These are phyloP conservation scores for Notothenia coriiceps DNA, from an alignment of 2,113 vertebrate genomes.

Conservation along the genomic window DNA sequence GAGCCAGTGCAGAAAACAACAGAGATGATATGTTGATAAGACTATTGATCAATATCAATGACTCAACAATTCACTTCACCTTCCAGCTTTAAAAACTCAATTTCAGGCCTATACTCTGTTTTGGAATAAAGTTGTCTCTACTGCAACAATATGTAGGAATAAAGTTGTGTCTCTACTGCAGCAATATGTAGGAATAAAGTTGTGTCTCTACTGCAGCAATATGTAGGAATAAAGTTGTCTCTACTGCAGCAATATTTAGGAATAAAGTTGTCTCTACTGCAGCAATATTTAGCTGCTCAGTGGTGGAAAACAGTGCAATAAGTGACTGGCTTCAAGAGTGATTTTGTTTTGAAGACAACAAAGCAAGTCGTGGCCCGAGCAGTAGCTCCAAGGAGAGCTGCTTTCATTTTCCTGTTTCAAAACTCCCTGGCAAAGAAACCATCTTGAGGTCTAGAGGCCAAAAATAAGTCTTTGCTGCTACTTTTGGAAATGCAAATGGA, in stretches of 20 bases:
- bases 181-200: constrained; percentile 12
- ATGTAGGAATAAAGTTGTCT: not conserved
- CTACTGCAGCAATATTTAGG: constrained; percentile 28
- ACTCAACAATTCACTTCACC: constrained; percentile 28
- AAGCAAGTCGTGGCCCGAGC: constrained; percentile 38
- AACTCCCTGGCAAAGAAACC: constrained; percentile 19
- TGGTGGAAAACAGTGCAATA: constrained; percentile 36
- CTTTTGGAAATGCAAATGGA: constrained; percentile 5
- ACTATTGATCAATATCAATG: constrained; percentile 41
- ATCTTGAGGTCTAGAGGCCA: constrained; percentile 37
- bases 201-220: constrained; percentile 9
- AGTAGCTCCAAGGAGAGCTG: constrained; percentile 42
- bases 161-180: not conserved
- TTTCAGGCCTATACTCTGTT: constrained; percentile 28
- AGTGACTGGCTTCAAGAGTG: constrained; percentile 43
- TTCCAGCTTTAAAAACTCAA: constrained; percentile 35
- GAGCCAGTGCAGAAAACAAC: constrained; percentile 13
- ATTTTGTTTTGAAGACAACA: constrained; percentile 53
- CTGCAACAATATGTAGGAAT: too few species aligned
- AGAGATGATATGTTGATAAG: not conserved
- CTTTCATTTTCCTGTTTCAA: constrained; percentile 40
- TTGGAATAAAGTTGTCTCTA: constrained; percentile 21
- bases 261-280: constrained; percentile 6
- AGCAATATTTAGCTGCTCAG: constrained; percentile 37
- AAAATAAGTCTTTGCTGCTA: constrained; percentile 19